A percentile compares a stretch with the other conserved stretches of the same genome.
Evolutionary conservation across 2,888 invertebrate genomes (phyloP).

Genomic region (Melipona bicolor): DNA sequence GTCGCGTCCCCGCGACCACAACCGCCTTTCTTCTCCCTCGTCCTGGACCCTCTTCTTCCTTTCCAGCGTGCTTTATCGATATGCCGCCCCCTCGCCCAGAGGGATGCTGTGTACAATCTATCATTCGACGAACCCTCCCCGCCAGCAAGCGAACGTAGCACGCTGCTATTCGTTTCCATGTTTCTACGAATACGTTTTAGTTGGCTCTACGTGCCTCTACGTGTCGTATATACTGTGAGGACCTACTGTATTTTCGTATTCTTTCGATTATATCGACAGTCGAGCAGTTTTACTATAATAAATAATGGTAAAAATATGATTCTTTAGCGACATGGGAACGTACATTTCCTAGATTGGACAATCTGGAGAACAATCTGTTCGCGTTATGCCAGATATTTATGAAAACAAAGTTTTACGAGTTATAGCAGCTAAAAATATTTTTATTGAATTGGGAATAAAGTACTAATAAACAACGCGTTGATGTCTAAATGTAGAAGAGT

Average conservation of each 20-base stretch:
- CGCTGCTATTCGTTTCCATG: constrained; percentile 57
- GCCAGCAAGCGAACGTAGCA: constrained; percentile 65
- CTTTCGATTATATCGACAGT: not conserved
- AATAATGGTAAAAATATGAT: no score
- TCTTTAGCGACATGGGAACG: no score
- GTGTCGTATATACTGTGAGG: not conserved
- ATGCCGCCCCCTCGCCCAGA: constrained; percentile 62
- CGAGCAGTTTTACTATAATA: not conserved
- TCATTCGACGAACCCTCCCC: constrained; percentile 66
- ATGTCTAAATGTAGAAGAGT: no score
- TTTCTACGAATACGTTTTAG: constrained; percentile 62
- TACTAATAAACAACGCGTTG: no score
- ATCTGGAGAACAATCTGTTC: no score
- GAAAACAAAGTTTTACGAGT: no score
- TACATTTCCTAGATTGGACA: not conserved
- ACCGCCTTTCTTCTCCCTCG: constrained; percentile 57
- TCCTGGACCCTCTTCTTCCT: constrained; percentile 56
- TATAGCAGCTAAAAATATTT: no score
- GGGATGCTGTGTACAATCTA: constrained; percentile 75
- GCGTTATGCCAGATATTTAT: no score
- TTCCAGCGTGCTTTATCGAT: constrained; percentile 59
- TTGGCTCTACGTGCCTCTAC: no score
- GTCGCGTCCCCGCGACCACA: constrained; percentile 52
- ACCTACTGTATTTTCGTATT: not conserved
- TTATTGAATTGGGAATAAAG: no score